Conservation (phyloP, 2,888 invertebrate genomes). For the Blomia tropicalis region DNA sequence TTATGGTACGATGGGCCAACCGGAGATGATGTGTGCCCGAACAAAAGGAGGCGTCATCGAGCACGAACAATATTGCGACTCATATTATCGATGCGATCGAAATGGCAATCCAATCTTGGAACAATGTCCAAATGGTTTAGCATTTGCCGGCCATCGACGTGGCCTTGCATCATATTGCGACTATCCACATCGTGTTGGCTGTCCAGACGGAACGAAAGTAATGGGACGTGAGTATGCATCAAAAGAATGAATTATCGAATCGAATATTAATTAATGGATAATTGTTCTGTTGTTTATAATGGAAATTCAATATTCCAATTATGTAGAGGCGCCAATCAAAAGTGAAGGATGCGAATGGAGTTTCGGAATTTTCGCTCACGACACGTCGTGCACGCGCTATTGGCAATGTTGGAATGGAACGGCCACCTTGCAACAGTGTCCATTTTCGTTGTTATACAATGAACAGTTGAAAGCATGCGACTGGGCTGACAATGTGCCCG, state of each 20-base stretch:
- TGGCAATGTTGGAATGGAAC: conserved; percentile 94
- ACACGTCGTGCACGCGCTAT: conserved; percentile 77
- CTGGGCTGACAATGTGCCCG: conserved; percentile 83
- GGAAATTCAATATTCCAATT: too few relatives aligned
- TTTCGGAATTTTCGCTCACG: conserved; percentile 82
- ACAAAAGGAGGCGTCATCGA: conserved; percentile 27
- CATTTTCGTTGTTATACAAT: conserved; percentile 74
- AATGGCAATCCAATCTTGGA: conserved; percentile 65
- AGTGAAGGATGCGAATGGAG: conserved; percentile 79
- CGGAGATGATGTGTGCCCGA: conserved; percentile 23
- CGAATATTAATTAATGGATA: too few relatives aligned
- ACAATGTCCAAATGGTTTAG: conserved; percentile 76
- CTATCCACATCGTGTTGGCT: conserved; percentile 30
- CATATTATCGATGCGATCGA: conserved; percentile 70
- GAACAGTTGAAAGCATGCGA: conserved; percentile 78
- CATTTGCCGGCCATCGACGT: conserved; percentile 64
- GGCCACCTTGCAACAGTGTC: conserved; percentile 74
- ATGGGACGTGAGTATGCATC: conserved; percentile 30
- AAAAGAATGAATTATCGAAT: background rate
- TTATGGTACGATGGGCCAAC: too few relatives aligned
- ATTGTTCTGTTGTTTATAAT: too few relatives aligned
- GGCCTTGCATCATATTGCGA: conserved; percentile 30
- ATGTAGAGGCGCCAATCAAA: conserved; percentile 61
- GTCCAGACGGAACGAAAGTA: conserved; percentile 29
- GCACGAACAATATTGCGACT: conserved; percentile 49